phyloP scores from a whole-genome alignment of 1,140 invertebrate genomes.

The Nymphalis io region DNA sequence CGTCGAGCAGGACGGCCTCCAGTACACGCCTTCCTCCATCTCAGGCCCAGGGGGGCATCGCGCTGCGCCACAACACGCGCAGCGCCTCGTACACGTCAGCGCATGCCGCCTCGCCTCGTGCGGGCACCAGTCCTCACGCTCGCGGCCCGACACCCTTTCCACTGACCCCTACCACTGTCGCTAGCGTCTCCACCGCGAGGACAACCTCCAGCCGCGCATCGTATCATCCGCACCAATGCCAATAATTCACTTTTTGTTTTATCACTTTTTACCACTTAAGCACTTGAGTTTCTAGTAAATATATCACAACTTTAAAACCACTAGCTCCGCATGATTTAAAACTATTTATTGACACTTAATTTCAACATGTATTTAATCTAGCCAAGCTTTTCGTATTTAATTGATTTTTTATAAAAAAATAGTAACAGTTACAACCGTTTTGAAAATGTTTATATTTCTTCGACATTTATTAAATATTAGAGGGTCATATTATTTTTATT shows the following conservation, averaged over 20 bases:
- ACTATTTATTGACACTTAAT: constrained; percentile 27
- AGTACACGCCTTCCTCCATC: constrained; percentile 75
- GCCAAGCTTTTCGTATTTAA: constrained; percentile 36
- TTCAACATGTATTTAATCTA: constrained; percentile 20
- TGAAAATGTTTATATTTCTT: not conserved
- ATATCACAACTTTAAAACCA: constrained; percentile 26
- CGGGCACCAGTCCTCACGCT: constrained; percentile 76
- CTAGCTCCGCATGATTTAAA: constrained; percentile 38
- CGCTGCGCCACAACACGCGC: constrained; percentile 75
- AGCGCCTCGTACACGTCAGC: constrained; percentile 74
- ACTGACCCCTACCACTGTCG: constrained; percentile 51
- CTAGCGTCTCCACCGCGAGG: constrained; percentile 68
- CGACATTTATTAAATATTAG: not conserved
- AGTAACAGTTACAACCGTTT: constrained; percentile 6
- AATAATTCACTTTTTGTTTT: constrained; percentile 45
- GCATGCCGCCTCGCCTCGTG: constrained; percentile 76
- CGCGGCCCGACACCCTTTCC: constrained; percentile 77
- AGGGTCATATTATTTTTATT: not conserved
- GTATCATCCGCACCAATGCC: constrained; percentile 63
- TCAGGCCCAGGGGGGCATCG: constrained; percentile 67
- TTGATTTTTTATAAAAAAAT: not conserved
- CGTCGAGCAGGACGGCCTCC: constrained; percentile 74
- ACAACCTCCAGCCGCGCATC: constrained; percentile 63
- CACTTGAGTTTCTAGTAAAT: constrained; percentile 19
- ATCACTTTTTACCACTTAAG: constrained; percentile 42